phyloP scores from a whole-genome alignment of 2,888 invertebrate genomes.

The Ditylenchus weischeri region DNA sequence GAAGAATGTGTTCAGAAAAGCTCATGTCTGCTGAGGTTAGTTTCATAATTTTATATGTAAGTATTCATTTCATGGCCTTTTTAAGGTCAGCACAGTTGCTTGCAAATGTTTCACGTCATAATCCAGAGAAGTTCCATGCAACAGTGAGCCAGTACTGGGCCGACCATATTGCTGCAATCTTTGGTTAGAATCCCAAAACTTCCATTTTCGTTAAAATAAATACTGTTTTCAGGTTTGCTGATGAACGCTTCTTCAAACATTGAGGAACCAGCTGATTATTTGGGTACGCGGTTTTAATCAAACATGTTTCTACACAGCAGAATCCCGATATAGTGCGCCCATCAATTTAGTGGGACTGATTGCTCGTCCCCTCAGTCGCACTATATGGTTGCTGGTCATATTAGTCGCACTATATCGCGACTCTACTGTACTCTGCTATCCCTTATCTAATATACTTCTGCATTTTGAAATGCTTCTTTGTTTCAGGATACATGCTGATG shows the following conservation, averaged over 20 bases:
- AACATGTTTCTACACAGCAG: too few species aligned
- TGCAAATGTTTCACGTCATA: constrained; percentile 12
- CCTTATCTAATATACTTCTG: too few species aligned
- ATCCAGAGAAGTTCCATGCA: neutral
- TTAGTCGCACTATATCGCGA: too few species aligned
- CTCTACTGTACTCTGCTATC: too few species aligned
- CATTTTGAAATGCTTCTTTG: too few species aligned
- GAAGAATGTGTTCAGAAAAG: constrained; percentile 14
- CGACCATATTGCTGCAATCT: constrained; percentile 2
- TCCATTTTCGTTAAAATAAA: neutral
- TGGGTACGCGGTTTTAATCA: too few species aligned
- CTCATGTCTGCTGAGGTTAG: constrained; percentile 6
- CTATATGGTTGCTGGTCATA: too few species aligned
- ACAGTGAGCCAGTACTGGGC: neutral
- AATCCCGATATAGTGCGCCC: too few species aligned
- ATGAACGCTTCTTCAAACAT: neutral
- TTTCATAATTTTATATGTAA: neutral
- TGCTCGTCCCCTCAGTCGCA: too few species aligned
- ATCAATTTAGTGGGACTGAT: too few species aligned
- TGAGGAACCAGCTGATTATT: neutral
- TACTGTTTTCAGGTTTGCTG: neutral
- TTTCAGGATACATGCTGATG: constrained; percentile 20
- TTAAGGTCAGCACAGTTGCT: constrained; percentile 12
- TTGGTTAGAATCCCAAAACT: neutral
- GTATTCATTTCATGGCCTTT: neutral